Evolutionary conservation across 1,140 invertebrate species (phyloP).

Genomic region (Sarcophaga peregrina): DNA sequence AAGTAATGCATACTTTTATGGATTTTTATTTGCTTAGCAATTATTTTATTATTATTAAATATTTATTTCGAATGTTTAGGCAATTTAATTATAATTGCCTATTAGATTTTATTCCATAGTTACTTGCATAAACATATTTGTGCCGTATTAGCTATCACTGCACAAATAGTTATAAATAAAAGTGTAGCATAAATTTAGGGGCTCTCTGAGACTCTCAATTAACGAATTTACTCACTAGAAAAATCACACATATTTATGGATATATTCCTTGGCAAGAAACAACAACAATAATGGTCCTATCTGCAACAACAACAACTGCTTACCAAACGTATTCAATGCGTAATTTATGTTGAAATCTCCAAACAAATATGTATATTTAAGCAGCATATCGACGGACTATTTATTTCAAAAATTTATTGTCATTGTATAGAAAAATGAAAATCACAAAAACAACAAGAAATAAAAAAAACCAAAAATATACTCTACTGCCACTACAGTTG

Average conservation of each 20-base stretch:
- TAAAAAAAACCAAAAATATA: no score
- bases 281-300: no score
- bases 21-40: not conserved
- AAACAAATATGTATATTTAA: conserved; percentile 20
- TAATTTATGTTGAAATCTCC: conserved; percentile 25
- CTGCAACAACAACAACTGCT: no score
- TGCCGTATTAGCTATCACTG: no score
- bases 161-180: not conserved
- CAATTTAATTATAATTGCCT: no score
- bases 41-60: not conserved
- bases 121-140: no score
- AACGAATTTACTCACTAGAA: not conserved
- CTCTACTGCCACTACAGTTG: no score
- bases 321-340: not conserved
- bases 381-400: conserved; percentile 6
- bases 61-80: no score
- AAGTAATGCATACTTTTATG: not conserved
- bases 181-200: not conserved
- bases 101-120: no score
- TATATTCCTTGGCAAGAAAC: not conserved
- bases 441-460: no score
- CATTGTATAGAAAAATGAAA: conserved; percentile 15
- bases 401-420: conserved; percentile 20
- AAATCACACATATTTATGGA: not conserved
- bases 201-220: not conserved